Conservation (phyloP, 2,113 vertebrate species). For the Merops nubicus region DNA sequence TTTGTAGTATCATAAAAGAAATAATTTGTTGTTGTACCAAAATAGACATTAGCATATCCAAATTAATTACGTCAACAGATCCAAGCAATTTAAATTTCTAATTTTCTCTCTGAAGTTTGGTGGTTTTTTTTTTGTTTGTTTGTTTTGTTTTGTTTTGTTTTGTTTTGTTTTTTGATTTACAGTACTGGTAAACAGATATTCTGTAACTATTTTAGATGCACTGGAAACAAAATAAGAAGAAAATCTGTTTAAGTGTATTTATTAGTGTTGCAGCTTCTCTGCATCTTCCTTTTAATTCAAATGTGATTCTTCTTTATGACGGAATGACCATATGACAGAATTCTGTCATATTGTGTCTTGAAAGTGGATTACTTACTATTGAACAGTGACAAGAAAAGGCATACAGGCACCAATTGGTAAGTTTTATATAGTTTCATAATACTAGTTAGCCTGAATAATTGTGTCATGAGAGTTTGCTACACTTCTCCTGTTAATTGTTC, state of each 20-base stretch:
- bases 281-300: not conserved
- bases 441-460: not conserved
- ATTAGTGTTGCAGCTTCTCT: not conserved
- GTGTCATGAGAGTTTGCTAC: not conserved
- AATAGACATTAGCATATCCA: not conserved
- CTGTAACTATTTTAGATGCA: not conserved
- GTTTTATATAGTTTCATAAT: not conserved
- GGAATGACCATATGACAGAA: no score
- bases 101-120: not conserved
- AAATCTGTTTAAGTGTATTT: not conserved
- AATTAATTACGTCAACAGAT: not conserved
- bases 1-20: not conserved
- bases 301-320: no score
- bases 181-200: not conserved
- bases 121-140: no score
- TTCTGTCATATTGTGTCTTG: not conserved
- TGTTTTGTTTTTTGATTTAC: not conserved
- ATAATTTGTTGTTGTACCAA: not conserved
- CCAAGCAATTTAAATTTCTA: not conserved
- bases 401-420: not conserved
- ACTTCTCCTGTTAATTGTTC: not conserved
- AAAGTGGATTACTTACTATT: not conserved
- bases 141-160: not conserved
- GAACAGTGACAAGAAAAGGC: accelerated
- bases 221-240: not conserved